These are phyloP conservation scores for Hydropsyche tenuis DNA, from an alignment of 1,140 invertebrate genomes.

Conservation along the genomic window DNA sequence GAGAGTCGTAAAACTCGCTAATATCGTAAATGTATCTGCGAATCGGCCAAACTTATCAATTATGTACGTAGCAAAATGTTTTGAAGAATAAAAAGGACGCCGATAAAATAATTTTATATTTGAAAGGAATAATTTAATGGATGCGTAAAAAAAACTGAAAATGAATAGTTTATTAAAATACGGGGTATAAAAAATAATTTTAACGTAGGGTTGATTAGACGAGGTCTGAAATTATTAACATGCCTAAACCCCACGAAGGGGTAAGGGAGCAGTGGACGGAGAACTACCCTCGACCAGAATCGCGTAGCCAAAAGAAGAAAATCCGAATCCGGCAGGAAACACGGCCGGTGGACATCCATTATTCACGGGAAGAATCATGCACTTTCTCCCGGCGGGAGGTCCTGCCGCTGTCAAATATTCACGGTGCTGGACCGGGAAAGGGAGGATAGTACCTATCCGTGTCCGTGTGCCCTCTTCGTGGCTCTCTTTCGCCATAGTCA, in stretches of 20 bases:
- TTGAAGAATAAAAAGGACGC: not conserved
- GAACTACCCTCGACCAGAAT: not conserved
- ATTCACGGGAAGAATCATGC: conserved; percentile 40
- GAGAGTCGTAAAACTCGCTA: not conserved
- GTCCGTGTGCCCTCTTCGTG: not conserved
- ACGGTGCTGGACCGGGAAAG: not conserved
- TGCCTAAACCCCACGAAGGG: not conserved
- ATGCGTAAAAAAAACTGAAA: no score
- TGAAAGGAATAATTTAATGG: no score
- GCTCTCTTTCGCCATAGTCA: not conserved
- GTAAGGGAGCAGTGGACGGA: not conserved
- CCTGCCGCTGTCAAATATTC: conserved; percentile 36
- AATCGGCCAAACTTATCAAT: no score
- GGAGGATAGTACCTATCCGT: no score
- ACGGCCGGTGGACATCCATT: conserved; percentile 34
- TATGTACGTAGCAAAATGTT: no score
- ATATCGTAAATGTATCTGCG: no score
- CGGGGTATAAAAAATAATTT: no score
- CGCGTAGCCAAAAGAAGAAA: conserved; percentile 33
- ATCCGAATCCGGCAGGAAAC: conserved; percentile 36
- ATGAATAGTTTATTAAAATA: no score
- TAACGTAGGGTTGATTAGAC: no score
- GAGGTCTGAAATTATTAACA: conserved; percentile 30
- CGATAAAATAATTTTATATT: no score
- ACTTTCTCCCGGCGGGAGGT: conserved; percentile 37